Evolutionary conservation across 2,888 invertebrate species (phyloP).

Genomic region (Nemotelus nigrinus): DNA sequence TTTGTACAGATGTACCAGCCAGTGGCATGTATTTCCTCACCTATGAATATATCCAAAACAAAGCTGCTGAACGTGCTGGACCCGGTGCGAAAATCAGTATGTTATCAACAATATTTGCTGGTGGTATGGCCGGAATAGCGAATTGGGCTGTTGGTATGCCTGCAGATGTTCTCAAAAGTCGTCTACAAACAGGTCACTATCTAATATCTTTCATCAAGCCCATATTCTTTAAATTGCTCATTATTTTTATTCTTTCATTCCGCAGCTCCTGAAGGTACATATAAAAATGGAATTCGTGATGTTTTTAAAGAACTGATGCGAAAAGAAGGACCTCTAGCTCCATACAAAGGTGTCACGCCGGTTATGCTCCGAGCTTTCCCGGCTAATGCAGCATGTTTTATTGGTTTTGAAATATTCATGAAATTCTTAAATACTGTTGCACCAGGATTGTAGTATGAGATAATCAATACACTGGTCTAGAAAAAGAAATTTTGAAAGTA

Average conservation of each 20-base stretch:
- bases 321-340: slow-evolving; percentile 86
- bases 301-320: slow-evolving; percentile 87
- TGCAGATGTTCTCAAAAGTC: slow-evolving; percentile 97
- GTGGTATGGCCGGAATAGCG: slow-evolving; percentile 95
- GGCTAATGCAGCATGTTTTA: slow-evolving; percentile 98
- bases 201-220: neutral
- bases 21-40: slow-evolving; percentile 97
- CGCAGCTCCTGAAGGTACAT: slow-evolving; percentile 91
- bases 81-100: slow-evolving; percentile 63
- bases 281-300: slow-evolving; percentile 89
- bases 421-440: slow-evolving; percentile 74
- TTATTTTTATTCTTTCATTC: neutral
- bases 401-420: slow-evolving; percentile 89
- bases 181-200: slow-evolving; percentile 87
- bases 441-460: slow-evolving; percentile 61
- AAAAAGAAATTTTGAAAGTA: too few relatives aligned
- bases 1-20: slow-evolving; percentile 86
- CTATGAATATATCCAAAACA: slow-evolving; percentile 89
- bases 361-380: slow-evolving; percentile 98
- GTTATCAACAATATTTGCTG: slow-evolving; percentile 86
- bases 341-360: slow-evolving; percentile 94
- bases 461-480: too few relatives aligned
- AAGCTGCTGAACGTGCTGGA: slow-evolving; percentile 73
- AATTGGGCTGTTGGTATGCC: slow-evolving; percentile 98
- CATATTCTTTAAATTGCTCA: too few relatives aligned